Evolutionary conservation across 2,113 vertebrate genomes (phyloP), one percentile per base, ranked within the genome.

Genomic region (Hucho hucho): DNA sequence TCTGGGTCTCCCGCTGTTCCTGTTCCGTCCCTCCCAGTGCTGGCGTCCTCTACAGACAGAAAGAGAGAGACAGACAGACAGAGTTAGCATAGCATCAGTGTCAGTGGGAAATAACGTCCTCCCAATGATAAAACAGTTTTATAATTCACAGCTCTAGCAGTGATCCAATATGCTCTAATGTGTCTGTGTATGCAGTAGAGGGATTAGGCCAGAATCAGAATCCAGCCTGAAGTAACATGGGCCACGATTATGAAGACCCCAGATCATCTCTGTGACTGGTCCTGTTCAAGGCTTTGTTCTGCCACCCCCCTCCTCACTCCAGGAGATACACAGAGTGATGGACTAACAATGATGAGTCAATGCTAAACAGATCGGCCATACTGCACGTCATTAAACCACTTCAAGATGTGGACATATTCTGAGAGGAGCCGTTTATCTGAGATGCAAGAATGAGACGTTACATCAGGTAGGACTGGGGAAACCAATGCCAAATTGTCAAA

Each of bases 11-110:
- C 88, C 0, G 87, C 90, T 29, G 83, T 4, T 25, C 29, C 92
- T 0, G 88, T 87, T 87, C 86, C 93, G 9, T 92, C 90, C 90
- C 93, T 93, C 73, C 91, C 93, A n/a, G 93, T 87, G 81, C 93
- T 92, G 78, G 94, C 83, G 73, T 98, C 97, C 82, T 98, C 97
- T 98, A 28, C 18, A 83, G 76, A 72, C n/a, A 75, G 49, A 59
- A 24, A 14, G 16, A 6, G 6, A 9, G 37, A 43, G 2, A 43
- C 9, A 43, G 37, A 43, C 9, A 43, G 6, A 46, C 4, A 47
- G 2, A 20, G 58, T 61, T 22, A 61, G 58, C 49, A 14, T 53
- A 4, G 47, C 47, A 49, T 49, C 47, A 14, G 47, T 49, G 47
- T 49, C 14, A 49, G 47, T 16, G 47, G 47, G 47, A 49, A 49